Percentiles rank a stretch among this genome's conserved stretches.
phyloP scores from a whole-genome alignment of 2,888 invertebrate genomes.

The Lampropteryx suffumata region DNA sequence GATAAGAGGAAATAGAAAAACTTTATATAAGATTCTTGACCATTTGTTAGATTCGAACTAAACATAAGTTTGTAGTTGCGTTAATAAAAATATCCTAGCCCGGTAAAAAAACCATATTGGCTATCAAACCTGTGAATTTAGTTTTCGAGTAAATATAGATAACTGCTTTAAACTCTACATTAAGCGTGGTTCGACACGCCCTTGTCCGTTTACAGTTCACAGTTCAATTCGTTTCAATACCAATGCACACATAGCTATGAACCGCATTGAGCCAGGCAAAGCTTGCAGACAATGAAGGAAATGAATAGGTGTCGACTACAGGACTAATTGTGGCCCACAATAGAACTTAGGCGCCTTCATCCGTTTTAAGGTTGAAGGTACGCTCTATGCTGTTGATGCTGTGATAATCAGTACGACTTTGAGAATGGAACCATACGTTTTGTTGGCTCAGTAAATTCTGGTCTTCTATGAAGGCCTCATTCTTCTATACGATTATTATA shows the following conservation, averaged over 20 bases:
- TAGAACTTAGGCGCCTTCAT: slow-evolving; percentile 35
- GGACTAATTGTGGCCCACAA: slow-evolving; percentile 68
- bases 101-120: too few species aligned
- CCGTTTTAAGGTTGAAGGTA: slow-evolving; percentile 9
- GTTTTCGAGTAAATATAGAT: too few species aligned
- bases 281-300: slow-evolving; percentile 62
- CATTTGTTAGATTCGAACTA: too few species aligned
- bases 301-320: slow-evolving; percentile 75
- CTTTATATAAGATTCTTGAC: too few species aligned
- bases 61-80: too few species aligned
- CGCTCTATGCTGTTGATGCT: background rate
- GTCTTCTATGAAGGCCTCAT: background rate
- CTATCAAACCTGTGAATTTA: too few species aligned
- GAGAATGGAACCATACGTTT: slow-evolving; percentile 15
- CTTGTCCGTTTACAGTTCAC: background rate
- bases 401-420: slow-evolving; percentile 12
- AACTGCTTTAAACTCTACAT: too few species aligned
- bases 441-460: slow-evolving; percentile 10
- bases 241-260: slow-evolving; percentile 12
- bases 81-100: too few species aligned
- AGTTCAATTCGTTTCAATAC: slow-evolving; percentile 15
- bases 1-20: too few species aligned
- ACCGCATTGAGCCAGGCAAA: slow-evolving; percentile 9
- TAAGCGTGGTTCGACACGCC: too few species aligned
- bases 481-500: too few species aligned